Base-by-base conservation (phyloP, 2,888 invertebrate genomes). In the Nymphalis urticae region DNA sequence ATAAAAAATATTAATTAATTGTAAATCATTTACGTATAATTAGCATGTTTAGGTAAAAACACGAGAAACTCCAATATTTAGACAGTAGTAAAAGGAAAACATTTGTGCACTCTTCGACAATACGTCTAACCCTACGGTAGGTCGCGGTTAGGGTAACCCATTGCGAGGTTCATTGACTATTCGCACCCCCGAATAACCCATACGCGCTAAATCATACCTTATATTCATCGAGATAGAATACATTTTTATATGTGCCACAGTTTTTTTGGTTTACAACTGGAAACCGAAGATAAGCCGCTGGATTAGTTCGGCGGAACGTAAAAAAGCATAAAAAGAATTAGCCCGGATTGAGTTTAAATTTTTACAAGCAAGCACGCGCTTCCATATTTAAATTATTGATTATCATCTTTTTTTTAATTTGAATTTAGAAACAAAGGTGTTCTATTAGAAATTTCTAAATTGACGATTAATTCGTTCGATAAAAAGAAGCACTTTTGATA, bases 201-300 rank as follows among this genome's bases (percentile, higher is more conserved):
- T 32, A 54, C 79, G 81, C 27, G 32, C 74, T 24, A 85, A 75
- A 77, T 62, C 72, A 61, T 73, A 78, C 80, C 76, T 70, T 86
- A 77, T 62, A 0, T 0, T 0, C 0, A 7, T n/a, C 1, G 0
- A 0, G 17, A 13, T 64, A 68, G n/a, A 64, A 50, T 50, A 54
- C 47, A 62, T 48, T 66, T 72, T 72, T 2, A 8, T 6, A 36
- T 42, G 32, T n/a, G 7, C 7, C 48, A 17, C 7, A 8, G 4
- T 48, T 51, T 53, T 68, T 76, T 77, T 77, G 71, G 78, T 80
- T 85, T 85, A 80, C 79, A 79, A 56, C 85, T 89, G 88, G 85
- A 85, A 83, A 85, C 83, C 76, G 76, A 79, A 90, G 90, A 91
- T 91, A 91, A 90, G 87, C 88, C 79, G 76, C 63, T 73, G 89